Evolutionary conservation across 2,113 vertebrate genomes (phyloP).

Genomic region (Fukomys damarensis): DNA sequence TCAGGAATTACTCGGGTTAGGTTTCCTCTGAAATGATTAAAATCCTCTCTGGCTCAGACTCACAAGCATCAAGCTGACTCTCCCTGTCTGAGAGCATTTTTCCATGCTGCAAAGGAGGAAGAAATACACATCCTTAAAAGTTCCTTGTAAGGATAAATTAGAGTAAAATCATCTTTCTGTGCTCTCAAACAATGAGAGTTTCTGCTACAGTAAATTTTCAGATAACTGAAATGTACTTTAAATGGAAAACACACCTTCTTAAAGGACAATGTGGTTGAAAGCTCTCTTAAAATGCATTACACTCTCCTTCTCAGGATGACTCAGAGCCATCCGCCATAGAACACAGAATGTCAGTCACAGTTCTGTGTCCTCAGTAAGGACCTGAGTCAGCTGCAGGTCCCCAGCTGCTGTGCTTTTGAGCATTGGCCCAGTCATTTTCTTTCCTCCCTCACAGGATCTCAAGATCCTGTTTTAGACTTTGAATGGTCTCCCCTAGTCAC

Average conservation of each 20-base stretch:
- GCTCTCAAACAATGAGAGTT: neutral
- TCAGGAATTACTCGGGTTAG: conserved; percentile 80
- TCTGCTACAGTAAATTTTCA: conserved; percentile 52
- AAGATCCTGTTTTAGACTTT: neutral
- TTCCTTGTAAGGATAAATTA: conserved; percentile 52
- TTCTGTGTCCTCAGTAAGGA: neutral
- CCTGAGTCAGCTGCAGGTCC: neutral
- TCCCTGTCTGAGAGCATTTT: conserved; percentile 54
- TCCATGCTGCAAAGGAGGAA: conserved; percentile 16
- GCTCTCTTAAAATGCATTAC: conserved; percentile 47
- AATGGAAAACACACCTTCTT: neutral
- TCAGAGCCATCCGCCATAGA: conserved; percentile 7
- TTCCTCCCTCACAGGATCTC: neutral
- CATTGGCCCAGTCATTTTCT: neutral
- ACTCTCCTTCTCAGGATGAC: conserved; percentile 64
- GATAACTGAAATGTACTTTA: conserved; percentile 37
- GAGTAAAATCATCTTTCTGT: conserved; percentile 23
- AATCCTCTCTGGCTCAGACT: conserved; percentile 72
- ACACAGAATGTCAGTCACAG: neutral
- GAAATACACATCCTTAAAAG: conserved; percentile 23
- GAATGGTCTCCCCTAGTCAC: neutral
- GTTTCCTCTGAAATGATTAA: conserved; percentile 75
- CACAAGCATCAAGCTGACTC: conserved; percentile 59
- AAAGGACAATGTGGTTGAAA: conserved; percentile 27
- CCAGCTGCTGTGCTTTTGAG: neutral